These are phyloP conservation scores for Scomber japonicus DNA, from an alignment of 2,113 vertebrate species.

Conservation along the genomic window DNA sequence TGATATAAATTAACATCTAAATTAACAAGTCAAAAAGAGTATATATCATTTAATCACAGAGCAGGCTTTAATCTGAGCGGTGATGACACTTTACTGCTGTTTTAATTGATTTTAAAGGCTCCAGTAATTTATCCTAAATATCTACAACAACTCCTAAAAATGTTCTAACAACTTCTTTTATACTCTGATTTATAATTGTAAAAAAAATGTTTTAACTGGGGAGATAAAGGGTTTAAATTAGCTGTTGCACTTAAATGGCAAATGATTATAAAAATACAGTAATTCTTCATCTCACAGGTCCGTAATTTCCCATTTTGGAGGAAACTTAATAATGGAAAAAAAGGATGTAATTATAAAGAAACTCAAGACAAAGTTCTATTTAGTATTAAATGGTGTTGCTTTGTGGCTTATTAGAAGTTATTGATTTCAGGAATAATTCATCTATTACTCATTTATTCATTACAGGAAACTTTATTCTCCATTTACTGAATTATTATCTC, in stretches of 20 bases:
- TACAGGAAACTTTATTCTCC: neutral
- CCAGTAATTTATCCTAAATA: constrained; percentile 8
- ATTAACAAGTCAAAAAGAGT: constrained; percentile 11
- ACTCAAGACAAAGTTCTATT: too few species aligned
- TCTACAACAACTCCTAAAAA: constrained; percentile 11
- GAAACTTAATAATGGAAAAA: neutral
- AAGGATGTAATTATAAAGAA: too few species aligned
- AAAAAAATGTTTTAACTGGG: neutral
- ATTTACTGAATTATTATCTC: neutral
- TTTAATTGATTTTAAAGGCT: constrained; percentile 37
- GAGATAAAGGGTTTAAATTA: neutral
- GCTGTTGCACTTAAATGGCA: neutral
- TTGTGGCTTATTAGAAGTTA: neutral
- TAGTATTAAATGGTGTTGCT: neutral
- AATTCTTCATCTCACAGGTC: constrained; percentile 28
- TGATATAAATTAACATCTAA: constrained; percentile 12
- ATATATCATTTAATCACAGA: constrained; percentile 16
- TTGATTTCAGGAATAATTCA: neutral
- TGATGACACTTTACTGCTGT: constrained; percentile 40
- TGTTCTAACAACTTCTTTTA: neutral
- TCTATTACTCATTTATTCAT: neutral
- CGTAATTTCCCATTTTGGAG: neutral
- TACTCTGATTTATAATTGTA: neutral
- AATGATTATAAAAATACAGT: neutral
- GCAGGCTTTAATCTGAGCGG: constrained; percentile 46